Evolutionary conservation across 2,113 vertebrate genomes (phyloP), one percentile per base, ranked within the genome.

Genomic region (Agelaius tricolor): DNA sequence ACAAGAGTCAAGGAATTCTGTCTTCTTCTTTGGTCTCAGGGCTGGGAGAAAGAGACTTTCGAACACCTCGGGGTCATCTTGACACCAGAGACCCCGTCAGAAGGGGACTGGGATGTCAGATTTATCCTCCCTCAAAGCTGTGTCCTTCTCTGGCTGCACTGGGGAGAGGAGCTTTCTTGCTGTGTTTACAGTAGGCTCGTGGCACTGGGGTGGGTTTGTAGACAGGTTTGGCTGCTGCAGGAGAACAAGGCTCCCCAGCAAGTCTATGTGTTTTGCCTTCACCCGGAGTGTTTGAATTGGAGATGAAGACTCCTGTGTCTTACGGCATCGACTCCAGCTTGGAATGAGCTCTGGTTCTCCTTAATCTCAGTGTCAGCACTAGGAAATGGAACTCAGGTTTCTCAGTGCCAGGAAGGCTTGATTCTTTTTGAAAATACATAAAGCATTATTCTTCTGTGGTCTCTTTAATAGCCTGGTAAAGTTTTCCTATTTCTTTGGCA

Each of bases 141-240:
- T 0, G 0, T 66, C 63, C 44, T 66, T 72, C 55, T 12, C 37
- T 0, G 0, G 66, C 7, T 23, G 18, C 17, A 0, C n/a, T 6
- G 61, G 46, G 59, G 26, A 83, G 41, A 85, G 41, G 82, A 51
- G 31, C 57, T 92, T 71, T 57, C 57, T 76, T 86, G 74, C 79
- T 82, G 75, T 81, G 90, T 62, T 93, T 91, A 43, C 35, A 39
- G 75, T 2, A 17, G 47, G 43, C 87, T 43, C 6, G 5, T 77
- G 82, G 49, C 69, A n/a, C 51, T 43, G 80, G 84, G 46, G 27
- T 82, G 69, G 16, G 47, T 74, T 85, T 87, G n/a, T 30, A 74
- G 86, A 23, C 31, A 39, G 49, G 30, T 89, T 85, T 91, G 66
- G 52, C 35, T 84, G 54, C 59, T 63, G 71, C 49, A 93, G 51